Evolutionary conservation across 2,888 invertebrate species (phyloP).

Genomic region (Neria commutata): DNA sequence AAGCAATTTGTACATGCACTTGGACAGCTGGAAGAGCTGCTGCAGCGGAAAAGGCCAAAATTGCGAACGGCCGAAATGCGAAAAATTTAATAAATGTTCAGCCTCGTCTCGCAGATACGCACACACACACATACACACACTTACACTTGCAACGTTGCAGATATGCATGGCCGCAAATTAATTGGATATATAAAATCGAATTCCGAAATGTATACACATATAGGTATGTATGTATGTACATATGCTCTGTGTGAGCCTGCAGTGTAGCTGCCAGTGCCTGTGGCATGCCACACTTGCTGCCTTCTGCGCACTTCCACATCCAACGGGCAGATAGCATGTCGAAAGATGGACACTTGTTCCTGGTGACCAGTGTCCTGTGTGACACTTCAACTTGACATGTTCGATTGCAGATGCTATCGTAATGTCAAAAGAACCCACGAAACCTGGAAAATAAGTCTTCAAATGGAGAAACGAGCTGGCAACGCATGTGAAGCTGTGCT

Average conservation of each 20-base stretch:
- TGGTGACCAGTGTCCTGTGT: too few relatives aligned
- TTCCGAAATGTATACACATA: neutral
- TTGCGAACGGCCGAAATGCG: neutral
- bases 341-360: too few relatives aligned
- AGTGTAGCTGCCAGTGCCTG: neutral
- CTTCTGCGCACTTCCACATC: too few relatives aligned
- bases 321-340: too few relatives aligned
- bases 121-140: neutral
- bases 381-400: too few relatives aligned
- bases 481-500: too few relatives aligned
- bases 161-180: slow-evolving; percentile 4
- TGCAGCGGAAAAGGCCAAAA: neutral
- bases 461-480: too few relatives aligned
- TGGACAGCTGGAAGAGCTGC: neutral
- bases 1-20: neutral
- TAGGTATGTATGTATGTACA: neutral
- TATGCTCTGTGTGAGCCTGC: too few relatives aligned
- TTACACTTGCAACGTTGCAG: neutral
- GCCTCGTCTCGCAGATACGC: neutral
- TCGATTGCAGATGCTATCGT: too few relatives aligned
- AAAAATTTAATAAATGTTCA: neutral
- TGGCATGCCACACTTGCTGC: neutral
- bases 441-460: too few relatives aligned
- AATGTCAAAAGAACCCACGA: too few relatives aligned
- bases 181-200: slow-evolving; percentile 4